phyloP scores from a whole-genome alignment of 2,797 vertebrate genomes.

The Emys orbicularis region DNA sequence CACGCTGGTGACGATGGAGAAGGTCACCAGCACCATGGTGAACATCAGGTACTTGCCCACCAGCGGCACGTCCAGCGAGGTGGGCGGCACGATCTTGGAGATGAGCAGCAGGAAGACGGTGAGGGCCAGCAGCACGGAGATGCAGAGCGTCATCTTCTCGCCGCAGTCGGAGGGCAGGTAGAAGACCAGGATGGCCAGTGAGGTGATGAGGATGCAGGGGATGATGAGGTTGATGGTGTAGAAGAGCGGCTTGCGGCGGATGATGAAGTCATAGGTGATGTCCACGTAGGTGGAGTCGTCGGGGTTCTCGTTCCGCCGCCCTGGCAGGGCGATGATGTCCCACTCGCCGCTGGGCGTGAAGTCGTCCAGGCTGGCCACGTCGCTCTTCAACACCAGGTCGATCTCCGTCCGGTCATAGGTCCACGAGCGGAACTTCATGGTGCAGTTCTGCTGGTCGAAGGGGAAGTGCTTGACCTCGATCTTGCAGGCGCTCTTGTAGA shows the following conservation, averaged over 20 bases:
- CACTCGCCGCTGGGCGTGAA: constrained; percentile 98
- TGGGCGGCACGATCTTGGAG: constrained; percentile 96
- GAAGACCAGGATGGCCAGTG: constrained; percentile 95
- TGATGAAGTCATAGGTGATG: constrained; percentile 98
- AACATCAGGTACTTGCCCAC: constrained; percentile 99
- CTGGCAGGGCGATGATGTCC: constrained; percentile 97
- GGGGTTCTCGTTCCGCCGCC: constrained; percentile 94
- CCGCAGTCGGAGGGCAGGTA: constrained; percentile 96
- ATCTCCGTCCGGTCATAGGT: constrained; percentile 97
- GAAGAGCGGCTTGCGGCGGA: constrained; percentile 96
- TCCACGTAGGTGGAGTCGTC: constrained; percentile 94
- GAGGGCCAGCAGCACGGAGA: constrained; percentile 94
- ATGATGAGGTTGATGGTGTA: constrained; percentile 99
- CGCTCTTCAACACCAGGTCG: constrained; percentile 93
- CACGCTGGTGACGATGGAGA: constrained; percentile 96
- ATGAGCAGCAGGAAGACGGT: constrained; percentile 97
- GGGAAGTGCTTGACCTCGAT: constrained; percentile 98
- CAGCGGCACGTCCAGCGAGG: constrained; percentile 94
- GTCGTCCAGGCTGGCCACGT: constrained; percentile 96
- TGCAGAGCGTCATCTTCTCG: constrained; percentile 97
- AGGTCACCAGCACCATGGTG: constrained; percentile 98
- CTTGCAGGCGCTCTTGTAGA: constrained; percentile 98
- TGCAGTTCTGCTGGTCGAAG: constrained; percentile 99
- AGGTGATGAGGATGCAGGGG: constrained; percentile 96
- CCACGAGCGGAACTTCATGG: constrained; percentile 97